Evolutionary conservation across 2,888 invertebrate genomes (phyloP).

Genomic region (Alloplasta piceator): DNA sequence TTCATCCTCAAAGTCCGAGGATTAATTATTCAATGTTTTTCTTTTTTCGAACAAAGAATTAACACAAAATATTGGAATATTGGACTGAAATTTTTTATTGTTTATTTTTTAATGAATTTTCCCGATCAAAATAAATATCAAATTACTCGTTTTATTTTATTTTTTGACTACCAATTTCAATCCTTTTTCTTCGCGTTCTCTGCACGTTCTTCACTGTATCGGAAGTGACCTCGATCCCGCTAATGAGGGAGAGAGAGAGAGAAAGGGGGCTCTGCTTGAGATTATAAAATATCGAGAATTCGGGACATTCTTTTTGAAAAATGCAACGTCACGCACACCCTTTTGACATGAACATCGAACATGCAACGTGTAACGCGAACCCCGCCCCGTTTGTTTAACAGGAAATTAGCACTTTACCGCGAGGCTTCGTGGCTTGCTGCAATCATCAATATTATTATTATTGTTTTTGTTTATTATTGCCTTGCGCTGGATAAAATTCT

Average conservation of each 20-base stretch:
- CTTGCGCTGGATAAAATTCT: not conserved
- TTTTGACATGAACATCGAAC: constrained; percentile 2
- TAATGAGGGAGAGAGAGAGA: too few relatives aligned
- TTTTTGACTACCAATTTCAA: too few relatives aligned
- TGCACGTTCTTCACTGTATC: not conserved
- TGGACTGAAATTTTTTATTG: too few relatives aligned
- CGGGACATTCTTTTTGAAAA: not conserved
- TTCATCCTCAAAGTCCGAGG: too few relatives aligned
- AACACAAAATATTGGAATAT: too few relatives aligned
- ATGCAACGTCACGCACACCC: not conserved
- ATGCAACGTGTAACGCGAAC: constrained; percentile 8
- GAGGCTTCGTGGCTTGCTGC: constrained; percentile 10
- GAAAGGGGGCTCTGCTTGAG: not conserved
- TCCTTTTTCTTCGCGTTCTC: too few relatives aligned
- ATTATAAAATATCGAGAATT: not conserved
- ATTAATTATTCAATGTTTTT: too few relatives aligned
- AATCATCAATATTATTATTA: constrained; percentile 1
- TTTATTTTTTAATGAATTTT: too few relatives aligned
- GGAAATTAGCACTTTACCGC: constrained; percentile 46
- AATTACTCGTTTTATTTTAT: too few relatives aligned
- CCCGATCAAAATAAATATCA: too few relatives aligned
- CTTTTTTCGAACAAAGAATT: too few relatives aligned
- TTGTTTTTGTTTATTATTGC: not conserved
- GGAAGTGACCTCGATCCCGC: constrained; percentile 57
- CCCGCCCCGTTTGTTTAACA: constrained; percentile 17